Base-by-base conservation (phyloP, 2,797 vertebrate genomes). In the Emys orbicularis region DNA sequence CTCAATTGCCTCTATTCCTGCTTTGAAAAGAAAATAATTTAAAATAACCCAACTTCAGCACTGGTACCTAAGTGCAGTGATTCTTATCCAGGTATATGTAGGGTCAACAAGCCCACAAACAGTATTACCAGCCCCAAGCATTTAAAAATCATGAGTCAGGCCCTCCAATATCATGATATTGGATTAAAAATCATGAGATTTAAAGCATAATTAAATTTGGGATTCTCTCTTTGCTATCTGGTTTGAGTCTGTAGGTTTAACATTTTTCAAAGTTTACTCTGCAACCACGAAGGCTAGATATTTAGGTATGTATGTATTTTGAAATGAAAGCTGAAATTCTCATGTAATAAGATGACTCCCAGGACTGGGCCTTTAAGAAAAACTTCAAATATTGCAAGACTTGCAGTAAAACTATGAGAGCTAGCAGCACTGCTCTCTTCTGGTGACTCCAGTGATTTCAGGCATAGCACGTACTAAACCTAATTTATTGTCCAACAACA, bases 1-100 rank as follows among this genome's bases (percentile, higher is more conserved):
- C 88, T 96, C 83, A 91, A 96, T 76, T 93, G 53, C 68, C 25
- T 95, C 91, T 92, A 37, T 84, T 86, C 81, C 87, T 86, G 61
- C 29, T 91, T 95, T 88, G 86, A 23, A 74, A 49, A 79, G 15
- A 92, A 74, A 92, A 95, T 79, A 96, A 53, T 23, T 79, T 68
- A 56, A 37, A 80, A 74, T 74, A 53, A 82, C 1, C 90, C 52
- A 90, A 84, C 79, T 84, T 44, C 12, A 49, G 29, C 74, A 77
- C 27, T 77, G 27, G 44, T 49, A 27, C 25, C 47, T 77, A 41
- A 49, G 0, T 31, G 50, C 79, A 76, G 7, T 27, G 2, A 31
- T 27, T 68, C 8, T 83, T 76, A 53, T 15, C 50, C 34, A 59
- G 34, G 23, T 61, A 23, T 5, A 25, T 7, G 1, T 0, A 68